Evolutionary conservation across 2,888 invertebrate species (phyloP), one percentile per base, ranked within the genome.

Genomic region (Dicranocentrus wangi): DNA sequence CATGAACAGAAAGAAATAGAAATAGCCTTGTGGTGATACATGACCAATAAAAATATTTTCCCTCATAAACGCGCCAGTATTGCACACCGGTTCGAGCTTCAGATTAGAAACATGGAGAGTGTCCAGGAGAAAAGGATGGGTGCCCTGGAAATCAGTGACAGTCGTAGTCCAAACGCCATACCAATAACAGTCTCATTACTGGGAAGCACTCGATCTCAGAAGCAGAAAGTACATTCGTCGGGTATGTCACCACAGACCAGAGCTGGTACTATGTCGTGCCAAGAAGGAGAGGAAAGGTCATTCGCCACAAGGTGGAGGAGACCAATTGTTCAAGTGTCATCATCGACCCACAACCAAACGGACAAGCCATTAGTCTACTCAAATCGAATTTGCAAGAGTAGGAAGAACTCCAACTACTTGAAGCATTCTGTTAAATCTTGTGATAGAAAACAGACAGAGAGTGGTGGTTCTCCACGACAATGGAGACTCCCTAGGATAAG

Each of bases 101-200:
- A 47, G 47, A 47, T 47, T 47, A 47, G n/a, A 3, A n/a, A 61
- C 39, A 32, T 61, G 60, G 27, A 23, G 42, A 63, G 68, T 28
- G 47, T 51, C 28, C 72, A 51, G n/a, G 32, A 21, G 60, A 69
- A 25, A 68, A 66, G 53, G 28, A 55, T 68, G 69, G 68, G 69
- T 61, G 61, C 61, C 69, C 61, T 68, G 80, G 72, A 68, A 42
- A 32, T 58, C 27, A 69, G 42, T 68, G 73, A 73, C 69, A 80
- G 80, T 80, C 51, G 58, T 43, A 61, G 58, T 32, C 61, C n/a
- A 58, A 23, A 23, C 58, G 13, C 66, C 72, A 42, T 13, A 21
- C 55, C 32, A 63, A 27, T n/a, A 7, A 66, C 21, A 68, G 28
- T 51, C 13, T 53, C 43, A 42, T 27, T 28, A 21, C 3, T 5